Evolutionary conservation across 2,888 invertebrate species (phyloP).

Genomic region (Polyploca ridens): DNA sequence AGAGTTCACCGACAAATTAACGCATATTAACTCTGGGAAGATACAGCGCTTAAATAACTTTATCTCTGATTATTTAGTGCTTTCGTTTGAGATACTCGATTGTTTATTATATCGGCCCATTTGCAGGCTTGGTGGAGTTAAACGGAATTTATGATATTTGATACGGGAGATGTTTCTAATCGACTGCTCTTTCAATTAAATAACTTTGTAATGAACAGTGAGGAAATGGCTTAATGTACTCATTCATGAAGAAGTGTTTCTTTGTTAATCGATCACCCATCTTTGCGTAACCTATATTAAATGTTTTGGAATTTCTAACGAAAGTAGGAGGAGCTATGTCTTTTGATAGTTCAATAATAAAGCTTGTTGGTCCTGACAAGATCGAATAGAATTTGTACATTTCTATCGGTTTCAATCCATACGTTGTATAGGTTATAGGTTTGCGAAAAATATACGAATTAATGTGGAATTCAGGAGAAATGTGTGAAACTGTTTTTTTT

Average conservation of each 20-base stretch:
- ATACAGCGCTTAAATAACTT: constrained; percentile 33
- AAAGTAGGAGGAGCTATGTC: too few relatives aligned
- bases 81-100: constrained; percentile 44
- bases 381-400: too few relatives aligned
- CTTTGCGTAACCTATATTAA: neutral
- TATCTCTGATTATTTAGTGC: constrained; percentile 41
- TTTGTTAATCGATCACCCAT: neutral
- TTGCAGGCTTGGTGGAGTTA: constrained; percentile 29
- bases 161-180: constrained; percentile 2
- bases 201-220: neutral
- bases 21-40: constrained; percentile 39
- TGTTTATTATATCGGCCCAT: constrained; percentile 36
- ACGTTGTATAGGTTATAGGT: too few relatives aligned
- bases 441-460: too few relatives aligned
- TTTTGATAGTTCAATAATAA: too few relatives aligned
- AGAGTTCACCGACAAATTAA: constrained; percentile 60
- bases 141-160: constrained; percentile 10
- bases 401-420: too few relatives aligned
- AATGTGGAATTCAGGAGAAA: too few relatives aligned
- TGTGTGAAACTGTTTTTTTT: too few relatives aligned
- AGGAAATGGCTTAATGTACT: neutral
- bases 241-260: neutral
- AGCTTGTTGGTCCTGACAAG: too few relatives aligned
- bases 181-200: neutral
- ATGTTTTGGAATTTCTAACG: neutral